These are phyloP conservation scores for Malachius bipustulatus DNA, from an alignment of 2,888 invertebrate genomes.

Conservation along the genomic window DNA sequence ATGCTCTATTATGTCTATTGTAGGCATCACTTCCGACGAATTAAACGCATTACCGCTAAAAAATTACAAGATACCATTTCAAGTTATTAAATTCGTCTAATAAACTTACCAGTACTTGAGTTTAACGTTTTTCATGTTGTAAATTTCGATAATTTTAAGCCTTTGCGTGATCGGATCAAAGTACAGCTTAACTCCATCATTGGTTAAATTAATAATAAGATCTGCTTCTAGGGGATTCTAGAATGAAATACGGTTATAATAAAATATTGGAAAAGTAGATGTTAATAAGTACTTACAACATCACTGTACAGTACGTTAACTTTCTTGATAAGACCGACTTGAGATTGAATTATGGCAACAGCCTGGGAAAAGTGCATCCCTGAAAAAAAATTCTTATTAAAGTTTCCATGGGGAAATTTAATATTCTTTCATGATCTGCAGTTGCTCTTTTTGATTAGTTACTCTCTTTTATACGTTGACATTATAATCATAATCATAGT, in stretches of 20 bases:
- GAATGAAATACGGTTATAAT: constrained; percentile 25
- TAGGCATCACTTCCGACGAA: constrained; percentile 88
- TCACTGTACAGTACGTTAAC: constrained; percentile 96
- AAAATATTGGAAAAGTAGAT: constrained; percentile 8
- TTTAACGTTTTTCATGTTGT: constrained; percentile 92
- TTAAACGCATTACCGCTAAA: constrained; percentile 72
- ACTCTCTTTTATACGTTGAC: too few species aligned
- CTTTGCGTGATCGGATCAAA: constrained; percentile 93
- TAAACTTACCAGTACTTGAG: constrained; percentile 84
- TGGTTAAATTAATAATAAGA: constrained; percentile 89
- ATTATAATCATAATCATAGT: too few species aligned
- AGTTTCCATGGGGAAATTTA: background rate
- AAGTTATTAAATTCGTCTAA: background rate
- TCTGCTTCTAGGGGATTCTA: constrained; percentile 93
- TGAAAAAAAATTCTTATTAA: constrained; percentile 40
- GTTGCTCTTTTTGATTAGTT: too few species aligned
- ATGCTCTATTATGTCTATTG: constrained; percentile 96
- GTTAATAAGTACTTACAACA: constrained; percentile 49
- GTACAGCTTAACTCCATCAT: constrained; percentile 91
- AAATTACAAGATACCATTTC: constrained; percentile 16
- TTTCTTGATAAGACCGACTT: constrained; percentile 88
- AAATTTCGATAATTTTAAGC: constrained; percentile 95
- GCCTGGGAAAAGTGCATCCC: constrained; percentile 99
- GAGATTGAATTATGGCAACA: constrained; percentile 90
- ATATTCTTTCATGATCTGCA: too few species aligned